Base-by-base conservation (phyloP, 1,140 invertebrate species). In the Papilio machaon region DNA sequence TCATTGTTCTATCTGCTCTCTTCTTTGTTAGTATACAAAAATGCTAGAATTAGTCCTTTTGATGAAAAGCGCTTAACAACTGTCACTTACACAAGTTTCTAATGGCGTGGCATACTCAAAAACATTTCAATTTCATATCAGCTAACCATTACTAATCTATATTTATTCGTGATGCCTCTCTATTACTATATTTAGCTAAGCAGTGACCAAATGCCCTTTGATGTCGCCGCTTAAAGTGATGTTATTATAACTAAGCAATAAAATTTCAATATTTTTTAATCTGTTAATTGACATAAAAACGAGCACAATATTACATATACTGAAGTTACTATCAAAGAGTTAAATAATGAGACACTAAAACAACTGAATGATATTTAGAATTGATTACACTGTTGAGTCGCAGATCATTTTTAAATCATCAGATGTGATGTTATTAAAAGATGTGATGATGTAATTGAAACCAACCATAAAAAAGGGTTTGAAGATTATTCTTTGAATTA, bases 101-200 rank as follows among this genome's bases (percentile, higher is more conserved):
- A 52, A 15, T 52, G 49, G 13, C 47, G 15, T 52, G 7, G 7
- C 49, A 60, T 60, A 10, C 58, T 60, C 8, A 60, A 52, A 52
- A 52, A 23, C 9, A 60, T 60, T 60, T 23, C 7, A 30, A 15
- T 52, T 52, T 52, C 49, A 52, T 15, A 52, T 52, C 49, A 52
- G 4, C 15, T n/a, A 54, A 54, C 13, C 15, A 54, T 17, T 54
- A 54, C 2, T 1, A 54, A 54, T 54, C 52, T 54, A 17, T 54
- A 17, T 17, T 54, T 17, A 54, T 38, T 70, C 64, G 54, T 70
- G 13, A 70, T 38, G 64, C 64, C 30, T 15, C 30, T 13, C 30
- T 23, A 70, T 70, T 70, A 70, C 64, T 35, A 70, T 70, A 15
- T 70, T 70, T 70, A 70, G 64, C 30, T 70, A 70, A 70, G 64